Conservation (phyloP, 2,888 invertebrate genomes). For the Villa cingulata region DNA sequence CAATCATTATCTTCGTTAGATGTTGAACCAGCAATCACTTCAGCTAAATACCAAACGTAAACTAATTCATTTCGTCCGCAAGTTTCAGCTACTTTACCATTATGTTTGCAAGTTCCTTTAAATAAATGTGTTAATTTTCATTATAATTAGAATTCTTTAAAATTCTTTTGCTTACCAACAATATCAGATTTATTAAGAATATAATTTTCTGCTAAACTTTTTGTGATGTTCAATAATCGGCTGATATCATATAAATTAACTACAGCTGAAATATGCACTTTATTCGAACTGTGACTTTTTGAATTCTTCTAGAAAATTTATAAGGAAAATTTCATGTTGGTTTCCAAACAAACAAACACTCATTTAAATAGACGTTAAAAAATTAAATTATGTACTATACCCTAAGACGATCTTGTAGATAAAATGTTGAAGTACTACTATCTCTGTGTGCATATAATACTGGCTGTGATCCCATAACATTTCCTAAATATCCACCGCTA, state of each 20-base stretch:
- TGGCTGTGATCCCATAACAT: constrained; percentile 32
- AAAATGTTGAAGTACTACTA: constrained; percentile 57
- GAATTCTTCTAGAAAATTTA: constrained; percentile 34
- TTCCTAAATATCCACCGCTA: constrained; percentile 38
- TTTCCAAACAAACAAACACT: neutral
- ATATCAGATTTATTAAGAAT: constrained; percentile 39
- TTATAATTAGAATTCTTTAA: too few species aligned
- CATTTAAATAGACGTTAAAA: neutral
- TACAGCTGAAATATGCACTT: constrained; percentile 23
- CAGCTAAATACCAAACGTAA: constrained; percentile 78
- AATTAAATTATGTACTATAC: constrained; percentile 6
- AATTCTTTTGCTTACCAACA: constrained; percentile 2
- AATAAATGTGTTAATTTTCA: too few species aligned
- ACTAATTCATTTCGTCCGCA: constrained; percentile 67
- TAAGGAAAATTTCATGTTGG: neutral
- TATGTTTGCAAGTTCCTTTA: constrained; percentile 63
- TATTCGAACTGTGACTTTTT: constrained; percentile 34
- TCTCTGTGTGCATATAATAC: constrained; percentile 30
- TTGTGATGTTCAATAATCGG: constrained; percentile 61
- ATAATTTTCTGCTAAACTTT: constrained; percentile 72
- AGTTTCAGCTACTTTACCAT: constrained; percentile 62
- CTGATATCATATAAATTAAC: constrained; percentile 32
- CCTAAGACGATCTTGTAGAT: constrained; percentile 54
- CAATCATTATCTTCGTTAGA: constrained; percentile 34
- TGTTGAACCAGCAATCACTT: constrained; percentile 47